These are phyloP conservation scores for Drosophila birchii DNA, from an alignment of 2,888 invertebrate species.

Conservation along the genomic window DNA sequence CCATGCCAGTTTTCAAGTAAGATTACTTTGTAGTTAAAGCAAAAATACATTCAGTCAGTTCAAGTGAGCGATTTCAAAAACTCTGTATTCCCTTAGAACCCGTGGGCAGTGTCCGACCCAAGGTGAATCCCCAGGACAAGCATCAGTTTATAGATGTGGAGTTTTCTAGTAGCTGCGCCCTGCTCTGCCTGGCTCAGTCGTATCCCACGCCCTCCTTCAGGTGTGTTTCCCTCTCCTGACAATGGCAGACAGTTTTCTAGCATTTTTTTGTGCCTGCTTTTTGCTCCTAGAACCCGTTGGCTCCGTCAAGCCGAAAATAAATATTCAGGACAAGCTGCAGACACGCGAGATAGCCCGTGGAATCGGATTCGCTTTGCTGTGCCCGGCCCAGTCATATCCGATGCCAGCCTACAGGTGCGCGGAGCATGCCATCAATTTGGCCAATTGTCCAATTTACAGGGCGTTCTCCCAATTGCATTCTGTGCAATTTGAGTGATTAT, in stretches of 20 bases:
- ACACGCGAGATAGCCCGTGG: slow-evolving; percentile 85
- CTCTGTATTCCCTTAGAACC: slow-evolving; percentile 84
- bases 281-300: slow-evolving; percentile 85
- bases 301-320: slow-evolving; percentile 88
- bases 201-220: slow-evolving; percentile 90
- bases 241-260: slow-evolving; percentile 44
- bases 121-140: slow-evolving; percentile 87
- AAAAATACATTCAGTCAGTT: slow-evolving; percentile 19
- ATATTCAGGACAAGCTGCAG: slow-evolving; percentile 88
- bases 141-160: slow-evolving; percentile 79
- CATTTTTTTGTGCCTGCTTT: not conserved
- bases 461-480: slow-evolving; percentile 18
- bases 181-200: slow-evolving; percentile 88
- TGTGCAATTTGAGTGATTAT: slow-evolving; percentile 56
- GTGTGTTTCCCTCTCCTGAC: slow-evolving; percentile 81
- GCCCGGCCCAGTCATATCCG: slow-evolving; percentile 91
- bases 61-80: not conserved
- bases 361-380: slow-evolving; percentile 88
- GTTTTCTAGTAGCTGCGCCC: slow-evolving; percentile 85
- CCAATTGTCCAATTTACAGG: slow-evolving; percentile 57
- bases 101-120: slow-evolving; percentile 87
- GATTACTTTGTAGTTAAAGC: not conserved
- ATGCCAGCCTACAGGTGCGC: slow-evolving; percentile 89
- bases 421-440: slow-evolving; percentile 36
- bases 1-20: slow-evolving; percentile 86